Percentiles rank a stretch among this genome's conserved stretches.
These are phyloP conservation scores for Etheostoma nigrum DNA, from an alignment of 2,797 vertebrate species.

Conservation along the genomic window DNA sequence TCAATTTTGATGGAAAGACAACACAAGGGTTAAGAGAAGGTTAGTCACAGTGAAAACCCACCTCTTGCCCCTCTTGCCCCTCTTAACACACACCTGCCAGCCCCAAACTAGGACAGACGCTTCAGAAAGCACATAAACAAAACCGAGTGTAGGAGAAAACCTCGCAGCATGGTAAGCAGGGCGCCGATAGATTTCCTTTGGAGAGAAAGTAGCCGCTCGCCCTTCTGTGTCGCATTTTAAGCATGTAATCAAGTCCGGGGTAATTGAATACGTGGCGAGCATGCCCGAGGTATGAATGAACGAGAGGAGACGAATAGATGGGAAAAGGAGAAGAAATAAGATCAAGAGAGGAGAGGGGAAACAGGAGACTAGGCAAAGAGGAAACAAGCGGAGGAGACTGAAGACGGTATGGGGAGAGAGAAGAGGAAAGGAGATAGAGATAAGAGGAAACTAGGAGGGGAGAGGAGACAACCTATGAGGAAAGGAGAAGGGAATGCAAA, in stretches of 20 bases:
- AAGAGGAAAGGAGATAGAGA: neutral
- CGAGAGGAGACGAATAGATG: constrained; percentile 2
- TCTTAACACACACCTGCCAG: constrained; percentile 30
- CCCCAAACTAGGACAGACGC: constrained; percentile 21
- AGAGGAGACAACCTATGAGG: neutral
- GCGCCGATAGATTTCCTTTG: constrained; percentile 63
- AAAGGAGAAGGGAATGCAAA: neutral
- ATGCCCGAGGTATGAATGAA: constrained; percentile 47
- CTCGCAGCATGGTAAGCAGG: constrained; percentile 46
- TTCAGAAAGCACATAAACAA: constrained; percentile 50
- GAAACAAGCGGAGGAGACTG: neutral
- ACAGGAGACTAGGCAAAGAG: neutral
- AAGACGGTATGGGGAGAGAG: neutral
- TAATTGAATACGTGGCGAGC: constrained; percentile 81
- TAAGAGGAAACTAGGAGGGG: neutral
- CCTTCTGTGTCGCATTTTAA: constrained; percentile 75
- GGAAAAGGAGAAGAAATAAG: neutral
- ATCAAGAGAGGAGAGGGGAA: too few relatives aligned
- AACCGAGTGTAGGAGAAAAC: constrained; percentile 30
- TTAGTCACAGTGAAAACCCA: neutral
- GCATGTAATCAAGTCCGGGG: constrained; percentile 75
- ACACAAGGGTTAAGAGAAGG: too few relatives aligned
- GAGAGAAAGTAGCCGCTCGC: constrained; percentile 67
- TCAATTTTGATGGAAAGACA: too few relatives aligned
- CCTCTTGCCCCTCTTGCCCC: neutral